Base-by-base conservation (phyloP, 2,113 vertebrate species). In the Pangasianodon hypophthalmus region DNA sequence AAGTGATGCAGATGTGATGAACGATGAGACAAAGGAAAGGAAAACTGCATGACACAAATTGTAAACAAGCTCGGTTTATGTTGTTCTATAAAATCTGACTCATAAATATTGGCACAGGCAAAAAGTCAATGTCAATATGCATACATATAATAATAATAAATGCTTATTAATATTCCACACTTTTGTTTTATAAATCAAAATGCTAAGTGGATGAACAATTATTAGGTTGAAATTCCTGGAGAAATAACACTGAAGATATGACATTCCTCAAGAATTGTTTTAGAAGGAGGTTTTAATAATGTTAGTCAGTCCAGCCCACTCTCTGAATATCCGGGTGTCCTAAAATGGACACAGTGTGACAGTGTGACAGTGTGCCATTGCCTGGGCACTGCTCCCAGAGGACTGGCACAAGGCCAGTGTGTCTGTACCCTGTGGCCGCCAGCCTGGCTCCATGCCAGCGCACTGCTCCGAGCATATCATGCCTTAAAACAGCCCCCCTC, bases 351-450 rank as follows among this genome's bases (percentile, higher is more conserved):
- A 58, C 48, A 81, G 79, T 81, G 79, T 81, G 46, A 71, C 80
- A 86, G 37, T 62, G 73, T 89, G 82, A 91, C 79, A 89, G 88
- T 77, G 86, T 79, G 80, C 67, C 46, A 32, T 24, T 64, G 87
- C 75, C 64, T 85, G 81, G 86, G 87, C 81, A 88, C 75, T 21
- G 71, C 19, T 82, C 81, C 87, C 88, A 73, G 87, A 52, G 58
- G 85, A 58, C 71, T 90, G 91, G 92, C 89, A 82, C 50, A 56
- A 29, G 2, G 88, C 92, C 92, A 92, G 71, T 62, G 75, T 79
- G 89, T 90, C 91, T 91, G 82, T 71, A 69, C 75, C 52, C 73
- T 64, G 73, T 73, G 90, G 46, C 81, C 67, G 10, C 73, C 87
- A 84, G 88, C 73, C 60, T 92, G 92, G 92, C 90, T 58, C 18